Base-by-base conservation (phyloP, 2,888 invertebrate genomes). In the Caradrina kadenii region DNA sequence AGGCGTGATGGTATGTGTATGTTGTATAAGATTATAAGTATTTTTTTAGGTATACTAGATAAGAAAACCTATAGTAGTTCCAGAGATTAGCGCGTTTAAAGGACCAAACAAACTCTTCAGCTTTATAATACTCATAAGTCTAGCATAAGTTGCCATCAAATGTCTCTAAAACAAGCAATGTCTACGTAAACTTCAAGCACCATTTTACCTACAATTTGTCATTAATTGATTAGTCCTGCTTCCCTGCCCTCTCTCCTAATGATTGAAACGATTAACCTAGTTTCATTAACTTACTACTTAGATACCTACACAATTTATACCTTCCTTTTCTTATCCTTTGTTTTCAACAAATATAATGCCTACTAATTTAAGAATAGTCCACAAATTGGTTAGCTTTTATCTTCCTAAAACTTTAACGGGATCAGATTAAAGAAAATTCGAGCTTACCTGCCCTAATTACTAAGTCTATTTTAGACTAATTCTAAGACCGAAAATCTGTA, bases 241-340 rank as follows among this genome's bases (percentile, higher is more conserved):
- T 60, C 52, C 42, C 39, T 31, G 7, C 42, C 50, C 59, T 54
- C 61, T 71, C 39, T 48, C 21, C 50, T 80, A 76, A 76, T 79
- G 75, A 63, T 79, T 60, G 15, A 45, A 68, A 63, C 60, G 61
- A 79, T 79, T 80, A 76, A 76, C 80, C 80, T 39, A 63, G 11
- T 73, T 76, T 26, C 17, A 13, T 53, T 60, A 42, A 6, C 52
- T 15, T 39, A 10, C 39, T 39, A 39, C 39, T 39, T 11, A 39
- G 39, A 11, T 39, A 39, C 13, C 11, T 13, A 11, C 42, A 26
- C 54, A 60, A 69, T 45, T 64, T 52, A 21, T 48, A 45, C 42
- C 35, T 42, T 49, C 1, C 1, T 31, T 19, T 31, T 39, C 7
- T 21, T 48, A 42, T 35, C n/a, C 35, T 22, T 31, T 26, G 11